Evolutionary conservation across 2,888 invertebrate genomes (phyloP).

Genomic region (Ephialtes manifestator): DNA sequence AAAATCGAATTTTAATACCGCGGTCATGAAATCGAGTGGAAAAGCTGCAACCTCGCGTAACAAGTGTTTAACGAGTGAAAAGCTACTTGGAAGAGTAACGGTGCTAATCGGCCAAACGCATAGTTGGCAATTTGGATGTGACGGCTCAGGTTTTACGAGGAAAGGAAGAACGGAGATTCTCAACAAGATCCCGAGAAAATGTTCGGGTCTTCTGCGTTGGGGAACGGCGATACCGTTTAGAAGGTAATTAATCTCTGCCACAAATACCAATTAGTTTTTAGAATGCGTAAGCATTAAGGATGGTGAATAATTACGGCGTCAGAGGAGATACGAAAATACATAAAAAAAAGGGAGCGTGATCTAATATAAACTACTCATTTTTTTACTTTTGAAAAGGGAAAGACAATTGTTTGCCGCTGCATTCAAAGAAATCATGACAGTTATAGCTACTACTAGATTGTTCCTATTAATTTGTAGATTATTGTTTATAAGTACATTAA

Average conservation of each 20-base stretch:
- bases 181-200: neutral
- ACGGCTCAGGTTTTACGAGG: neutral
- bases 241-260: slow-evolving; percentile 60
- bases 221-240: slow-evolving; percentile 15
- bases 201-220: neutral
- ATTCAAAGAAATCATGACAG: too few relatives aligned
- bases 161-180: neutral
- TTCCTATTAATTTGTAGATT: too few relatives aligned
- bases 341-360: too few relatives aligned
- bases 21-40: slow-evolving; percentile 40
- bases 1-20: slow-evolving; percentile 26
- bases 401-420: too few relatives aligned
- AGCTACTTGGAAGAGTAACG: neutral
- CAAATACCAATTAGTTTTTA: slow-evolving; percentile 29
- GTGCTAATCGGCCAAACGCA: slow-evolving; percentile 10
- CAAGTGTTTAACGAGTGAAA: slow-evolving; percentile 38
- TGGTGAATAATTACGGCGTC: neutral
- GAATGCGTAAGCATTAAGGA: neutral
- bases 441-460: too few relatives aligned
- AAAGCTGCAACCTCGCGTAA: slow-evolving; percentile 28
- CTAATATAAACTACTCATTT: too few relatives aligned
- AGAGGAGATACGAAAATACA: neutral
- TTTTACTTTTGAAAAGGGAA: too few relatives aligned
- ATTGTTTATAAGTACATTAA: too few relatives aligned
- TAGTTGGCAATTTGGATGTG: slow-evolving; percentile 15